Percentiles rank a stretch among this genome's conserved stretches.
Conservation (phyloP, 2,113 vertebrate species). For the Periophthalmus modestus region DNA sequence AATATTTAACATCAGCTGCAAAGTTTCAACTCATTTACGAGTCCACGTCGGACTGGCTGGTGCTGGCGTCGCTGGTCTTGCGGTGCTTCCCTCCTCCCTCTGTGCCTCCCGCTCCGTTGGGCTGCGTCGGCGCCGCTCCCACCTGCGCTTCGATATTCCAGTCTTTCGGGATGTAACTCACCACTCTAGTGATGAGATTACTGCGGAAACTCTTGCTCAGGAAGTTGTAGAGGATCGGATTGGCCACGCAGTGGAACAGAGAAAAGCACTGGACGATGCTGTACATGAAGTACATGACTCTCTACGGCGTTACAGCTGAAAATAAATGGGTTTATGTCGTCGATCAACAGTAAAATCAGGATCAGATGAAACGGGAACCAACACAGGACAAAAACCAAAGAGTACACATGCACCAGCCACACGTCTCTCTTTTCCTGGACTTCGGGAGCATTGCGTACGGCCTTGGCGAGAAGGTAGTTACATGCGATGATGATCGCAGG, state of each 20-base stretch:
- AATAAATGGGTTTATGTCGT: slow-evolving; percentile 58
- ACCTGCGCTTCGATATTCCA: accelerated
- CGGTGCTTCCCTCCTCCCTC: slow-evolving; percentile 36
- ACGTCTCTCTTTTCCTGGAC: slow-evolving; percentile 76
- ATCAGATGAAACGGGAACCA: slow-evolving; percentile 90
- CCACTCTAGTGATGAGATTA: slow-evolving; percentile 80
- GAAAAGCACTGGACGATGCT: slow-evolving; percentile 84
- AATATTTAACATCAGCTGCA: too few species aligned
- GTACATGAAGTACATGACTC: slow-evolving; percentile 85
- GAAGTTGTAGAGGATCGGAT: slow-evolving; percentile 94
- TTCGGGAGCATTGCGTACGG: slow-evolving; percentile 60
- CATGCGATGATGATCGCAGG: slow-evolving; percentile 83
- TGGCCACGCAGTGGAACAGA: slow-evolving; percentile 87
- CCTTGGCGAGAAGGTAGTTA: slow-evolving; percentile 81
- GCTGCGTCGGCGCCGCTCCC: neutral
- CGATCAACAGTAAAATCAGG: slow-evolving; percentile 75
- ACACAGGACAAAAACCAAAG: slow-evolving; percentile 81
- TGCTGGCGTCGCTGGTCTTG: slow-evolving; percentile 78
- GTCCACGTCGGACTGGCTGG: slow-evolving; percentile 87
- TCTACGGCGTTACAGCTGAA: slow-evolving; percentile 81
- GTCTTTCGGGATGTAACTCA: slow-evolving; percentile 80
- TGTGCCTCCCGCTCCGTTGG: slow-evolving; percentile 13
- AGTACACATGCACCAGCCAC: slow-evolving; percentile 86
- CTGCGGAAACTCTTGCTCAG: slow-evolving; percentile 87
- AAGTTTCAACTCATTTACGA: slow-evolving; percentile 40